Evolutionary conservation across 2,797 vertebrate species (phyloP).

Genomic region (Platyrinchus mystaceus): DNA sequence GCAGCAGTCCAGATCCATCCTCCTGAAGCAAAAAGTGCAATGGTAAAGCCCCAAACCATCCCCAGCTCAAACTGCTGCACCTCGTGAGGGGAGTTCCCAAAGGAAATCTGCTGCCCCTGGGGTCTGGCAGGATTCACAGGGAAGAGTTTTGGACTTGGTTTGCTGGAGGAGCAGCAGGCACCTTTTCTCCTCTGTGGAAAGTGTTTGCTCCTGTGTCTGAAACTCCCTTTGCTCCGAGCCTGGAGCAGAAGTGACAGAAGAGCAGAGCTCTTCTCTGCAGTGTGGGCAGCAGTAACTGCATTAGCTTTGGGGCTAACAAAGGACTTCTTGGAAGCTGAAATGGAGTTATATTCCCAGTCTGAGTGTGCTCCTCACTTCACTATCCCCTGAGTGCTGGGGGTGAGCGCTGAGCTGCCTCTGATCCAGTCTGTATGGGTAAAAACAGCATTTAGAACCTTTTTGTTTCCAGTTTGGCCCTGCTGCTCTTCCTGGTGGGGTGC

Average conservation of each 20-base stretch:
- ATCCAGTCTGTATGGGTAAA: neutral
- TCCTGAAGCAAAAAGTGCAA: neutral
- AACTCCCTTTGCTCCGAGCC: neutral
- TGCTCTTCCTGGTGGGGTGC: neutral
- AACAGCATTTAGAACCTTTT: neutral
- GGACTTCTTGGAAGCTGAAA: neutral
- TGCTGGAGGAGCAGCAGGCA: neutral
- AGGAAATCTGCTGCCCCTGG: neutral
- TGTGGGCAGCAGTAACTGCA: neutral
- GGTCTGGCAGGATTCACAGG: neutral
- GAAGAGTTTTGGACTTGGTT: rapidly evolving
- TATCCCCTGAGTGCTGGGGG: neutral
- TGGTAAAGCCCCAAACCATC: neutral
- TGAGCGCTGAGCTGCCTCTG: neutral
- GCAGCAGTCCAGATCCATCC: neutral
- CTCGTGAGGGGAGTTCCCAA: neutral
- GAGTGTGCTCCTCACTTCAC: neutral
- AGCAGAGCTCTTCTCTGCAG: neutral
- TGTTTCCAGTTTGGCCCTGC: neutral
- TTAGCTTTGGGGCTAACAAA: neutral
- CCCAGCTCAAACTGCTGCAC: neutral
- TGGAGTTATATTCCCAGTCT: neutral
- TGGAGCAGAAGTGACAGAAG: neutral
- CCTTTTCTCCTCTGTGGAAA: neutral
- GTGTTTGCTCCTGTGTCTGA: neutral